Conservation (phyloP, 2,113 vertebrate species). For the Pollimyrus isidori region DNA sequence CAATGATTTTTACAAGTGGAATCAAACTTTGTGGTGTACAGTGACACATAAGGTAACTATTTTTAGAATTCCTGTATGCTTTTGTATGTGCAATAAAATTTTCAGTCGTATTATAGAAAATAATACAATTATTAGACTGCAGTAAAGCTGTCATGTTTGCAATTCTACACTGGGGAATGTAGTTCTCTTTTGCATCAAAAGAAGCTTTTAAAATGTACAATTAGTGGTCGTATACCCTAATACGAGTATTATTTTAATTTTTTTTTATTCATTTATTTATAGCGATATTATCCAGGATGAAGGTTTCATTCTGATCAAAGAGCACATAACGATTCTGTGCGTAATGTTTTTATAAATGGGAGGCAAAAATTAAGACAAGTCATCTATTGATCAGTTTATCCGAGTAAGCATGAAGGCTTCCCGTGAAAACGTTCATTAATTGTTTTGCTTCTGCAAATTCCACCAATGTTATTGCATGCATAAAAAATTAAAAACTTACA, state of each 20-base stretch:
- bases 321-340: not conserved
- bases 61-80: not conserved
- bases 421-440: not conserved
- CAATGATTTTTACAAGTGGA: conserved; percentile 35
- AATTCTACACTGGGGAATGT: not conserved
- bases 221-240: not conserved
- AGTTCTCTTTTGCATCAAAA: not conserved
- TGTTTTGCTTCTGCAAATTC: not conserved
- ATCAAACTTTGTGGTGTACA: conserved; percentile 28
- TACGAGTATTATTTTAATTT: not conserved
- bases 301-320: not conserved
- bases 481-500: not conserved
- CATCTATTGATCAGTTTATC: not conserved
- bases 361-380: not conserved
- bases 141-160: not conserved
- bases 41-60: conserved; percentile 39
- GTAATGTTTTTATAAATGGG: not conserved
- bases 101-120: not conserved
- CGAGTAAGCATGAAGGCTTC: not conserved
- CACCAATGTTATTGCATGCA: not conserved
- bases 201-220: not conserved
- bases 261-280: not conserved
- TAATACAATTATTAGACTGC: not conserved
- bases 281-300: not conserved
- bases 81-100: not conserved